Conservation (phyloP, 2,888 invertebrate genomes). For the Rhogogaster chlorosoma region DNA sequence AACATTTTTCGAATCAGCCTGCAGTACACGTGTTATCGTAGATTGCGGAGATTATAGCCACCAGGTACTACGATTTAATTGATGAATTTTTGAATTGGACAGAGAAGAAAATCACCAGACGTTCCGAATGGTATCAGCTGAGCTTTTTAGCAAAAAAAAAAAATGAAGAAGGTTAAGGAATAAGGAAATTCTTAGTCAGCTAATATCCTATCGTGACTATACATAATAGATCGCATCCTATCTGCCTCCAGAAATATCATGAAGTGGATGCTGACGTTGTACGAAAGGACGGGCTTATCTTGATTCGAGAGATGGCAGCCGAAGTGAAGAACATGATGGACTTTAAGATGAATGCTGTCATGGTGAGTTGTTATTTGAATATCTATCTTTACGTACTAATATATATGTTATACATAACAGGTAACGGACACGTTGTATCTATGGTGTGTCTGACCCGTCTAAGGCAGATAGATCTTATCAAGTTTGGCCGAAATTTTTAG, state of each 20-base stretch:
- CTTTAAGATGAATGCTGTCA: slow-evolving; percentile 94
- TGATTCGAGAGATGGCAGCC: slow-evolving; percentile 92
- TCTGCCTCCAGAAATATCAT: slow-evolving; percentile 86
- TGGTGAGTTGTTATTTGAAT: slow-evolving; percentile 82
- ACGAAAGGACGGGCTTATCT: slow-evolving; percentile 90
- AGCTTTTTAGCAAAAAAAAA: neutral
- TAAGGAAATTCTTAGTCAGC: neutral
- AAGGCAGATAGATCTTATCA: neutral
- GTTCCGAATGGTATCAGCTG: neutral
- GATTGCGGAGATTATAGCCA: neutral
- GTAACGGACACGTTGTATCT: neutral
- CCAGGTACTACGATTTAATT: neutral
- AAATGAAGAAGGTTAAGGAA: neutral
- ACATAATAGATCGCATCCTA: slow-evolving; percentile 51
- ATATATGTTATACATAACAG: too few species aligned
- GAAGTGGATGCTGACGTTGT: slow-evolving; percentile 88
- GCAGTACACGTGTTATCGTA: neutral
- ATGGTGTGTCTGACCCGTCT: neutral
- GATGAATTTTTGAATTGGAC: neutral
- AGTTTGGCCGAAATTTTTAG: neutral
- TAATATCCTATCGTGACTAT: neutral
- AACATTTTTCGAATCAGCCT: neutral
- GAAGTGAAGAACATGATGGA: slow-evolving; percentile 97
- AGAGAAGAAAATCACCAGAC: neutral
- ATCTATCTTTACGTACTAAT: neutral